A percentile compares a stretch with the other conserved stretches of the same genome.
phyloP scores from a whole-genome alignment of 1,140 invertebrate genomes.

The Brachionus paranguensis region DNA sequence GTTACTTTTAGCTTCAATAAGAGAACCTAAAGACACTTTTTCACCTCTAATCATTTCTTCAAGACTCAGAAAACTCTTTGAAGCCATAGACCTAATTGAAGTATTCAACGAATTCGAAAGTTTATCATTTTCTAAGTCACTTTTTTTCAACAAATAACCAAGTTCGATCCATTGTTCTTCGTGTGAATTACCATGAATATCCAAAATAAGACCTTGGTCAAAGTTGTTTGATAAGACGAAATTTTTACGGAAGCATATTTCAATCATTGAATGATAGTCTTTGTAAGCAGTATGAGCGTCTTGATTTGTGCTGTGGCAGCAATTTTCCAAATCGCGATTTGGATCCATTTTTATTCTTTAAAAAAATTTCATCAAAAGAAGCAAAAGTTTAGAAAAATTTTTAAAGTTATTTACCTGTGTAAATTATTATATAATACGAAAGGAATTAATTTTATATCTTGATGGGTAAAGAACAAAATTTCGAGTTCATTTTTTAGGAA shows the following conservation, averaged over 20 bases:
- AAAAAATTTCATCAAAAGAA: neutral
- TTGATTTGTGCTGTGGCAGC: neutral
- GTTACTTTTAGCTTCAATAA: neutral
- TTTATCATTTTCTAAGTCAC: neutral
- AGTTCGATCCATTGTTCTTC: slow-evolving; percentile 41
- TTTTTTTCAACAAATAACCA: slow-evolving; percentile 34
- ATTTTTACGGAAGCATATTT: neutral
- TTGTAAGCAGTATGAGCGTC: neutral
- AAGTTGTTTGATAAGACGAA: neutral
- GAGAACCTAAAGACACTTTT: slow-evolving; percentile 4
- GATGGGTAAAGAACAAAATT: neutral
- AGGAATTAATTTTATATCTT: neutral
- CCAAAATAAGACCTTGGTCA: slow-evolving; percentile 39
- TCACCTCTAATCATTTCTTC: slow-evolving; percentile 21
- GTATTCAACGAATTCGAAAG: neutral
- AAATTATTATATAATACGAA: slow-evolving; percentile 21
- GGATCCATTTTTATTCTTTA: slow-evolving; percentile 37
- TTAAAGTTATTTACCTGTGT: neutral
- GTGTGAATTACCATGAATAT: slow-evolving; percentile 43
- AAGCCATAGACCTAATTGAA: neutral
- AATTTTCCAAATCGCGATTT: slow-evolving; percentile 18
- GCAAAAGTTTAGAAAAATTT: too few relatives aligned
- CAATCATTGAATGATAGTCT: slow-evolving; percentile 38
- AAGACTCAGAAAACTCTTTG: neutral
- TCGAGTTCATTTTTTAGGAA: neutral